phyloP scores from a whole-genome alignment of 2,888 invertebrate species.

The Calameuta pallipes region DNA sequence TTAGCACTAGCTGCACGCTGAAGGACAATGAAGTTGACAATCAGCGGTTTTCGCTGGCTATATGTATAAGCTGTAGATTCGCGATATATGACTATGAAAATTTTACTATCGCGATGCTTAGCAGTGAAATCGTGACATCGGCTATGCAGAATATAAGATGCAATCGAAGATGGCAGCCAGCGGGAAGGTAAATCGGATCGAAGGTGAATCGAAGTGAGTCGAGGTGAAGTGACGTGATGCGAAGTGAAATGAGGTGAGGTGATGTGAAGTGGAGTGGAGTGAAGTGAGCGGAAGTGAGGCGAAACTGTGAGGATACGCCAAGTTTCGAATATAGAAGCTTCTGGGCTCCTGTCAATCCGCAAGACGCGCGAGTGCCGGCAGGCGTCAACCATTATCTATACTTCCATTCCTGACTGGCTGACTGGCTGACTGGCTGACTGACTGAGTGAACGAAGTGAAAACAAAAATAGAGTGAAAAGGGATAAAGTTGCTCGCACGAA shows the following conservation, averaged over 20 bases:
- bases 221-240: background rate
- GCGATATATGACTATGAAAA: too few species aligned
- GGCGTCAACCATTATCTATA: constrained; percentile 40
- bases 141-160: background rate
- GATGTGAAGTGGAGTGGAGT: background rate
- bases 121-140: background rate
- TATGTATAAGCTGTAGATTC: background rate
- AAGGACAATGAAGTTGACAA: background rate
- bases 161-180: constrained; percentile 7
- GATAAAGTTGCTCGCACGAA: background rate
- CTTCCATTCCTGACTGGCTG: constrained; percentile 23
- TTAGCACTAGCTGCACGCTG: background rate
- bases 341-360: constrained; percentile 34
- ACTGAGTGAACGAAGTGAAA: background rate
- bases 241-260: background rate
- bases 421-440: background rate
- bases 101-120: background rate
- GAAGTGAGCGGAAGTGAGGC: constrained; percentile 7
- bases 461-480: background rate
- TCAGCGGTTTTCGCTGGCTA: background rate
- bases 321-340: constrained; percentile 32
- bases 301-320: background rate
- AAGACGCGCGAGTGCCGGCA: constrained; percentile 19
- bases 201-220: constrained; percentile 8
- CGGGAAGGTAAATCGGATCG: constrained; percentile 33